These are phyloP conservation scores for Phalanger gymnotis DNA, from an alignment of 2,797 vertebrate species.

Conservation along the genomic window DNA sequence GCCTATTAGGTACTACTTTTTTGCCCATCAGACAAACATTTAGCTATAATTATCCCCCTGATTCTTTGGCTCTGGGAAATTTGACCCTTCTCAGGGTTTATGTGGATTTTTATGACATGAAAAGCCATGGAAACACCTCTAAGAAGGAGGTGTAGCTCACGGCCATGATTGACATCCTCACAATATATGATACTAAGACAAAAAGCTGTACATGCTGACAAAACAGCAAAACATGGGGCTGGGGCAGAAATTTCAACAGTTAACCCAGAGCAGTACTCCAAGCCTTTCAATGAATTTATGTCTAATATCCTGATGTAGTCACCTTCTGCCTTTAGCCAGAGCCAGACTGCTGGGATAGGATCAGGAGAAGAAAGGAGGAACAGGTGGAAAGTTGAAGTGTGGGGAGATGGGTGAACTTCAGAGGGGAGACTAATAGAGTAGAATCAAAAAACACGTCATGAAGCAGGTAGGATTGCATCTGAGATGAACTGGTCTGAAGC, in stretches of 20 bases:
- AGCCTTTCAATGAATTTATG: conserved; percentile 97
- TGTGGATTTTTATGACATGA: conserved; percentile 96
- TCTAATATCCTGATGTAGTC: conserved; percentile 95
- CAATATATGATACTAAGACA: conserved; percentile 95
- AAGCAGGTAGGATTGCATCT: background rate
- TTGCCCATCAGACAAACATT: too few relatives aligned
- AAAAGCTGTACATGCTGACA: conserved; percentile 97
- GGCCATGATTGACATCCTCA: conserved; percentile 96
- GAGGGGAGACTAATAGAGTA: conserved; percentile 45
- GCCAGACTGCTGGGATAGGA: conserved; percentile 68
- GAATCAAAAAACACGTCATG: background rate
- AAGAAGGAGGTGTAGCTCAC: conserved; percentile 97
- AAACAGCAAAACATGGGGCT: conserved; percentile 97
- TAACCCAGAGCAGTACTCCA: conserved; percentile 98
- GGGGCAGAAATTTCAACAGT: conserved; percentile 97
- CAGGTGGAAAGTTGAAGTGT: conserved; percentile 47
- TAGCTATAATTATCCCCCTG: conserved; percentile 83
- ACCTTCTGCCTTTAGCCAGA: conserved; percentile 67
- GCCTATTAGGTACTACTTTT: too few relatives aligned
- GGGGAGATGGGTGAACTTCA: conserved; percentile 64
- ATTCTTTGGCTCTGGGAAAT: conserved; percentile 94
- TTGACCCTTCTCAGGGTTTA: conserved; percentile 94
- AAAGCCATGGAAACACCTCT: conserved; percentile 93
- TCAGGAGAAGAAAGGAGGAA: conserved; percentile 61
- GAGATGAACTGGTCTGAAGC: background rate